Percentiles rank a stretch among this genome's conserved stretches.
Evolutionary conservation across 2,113 vertebrate species (phyloP).

Genomic region (Nothocercus nigrocapillus): DNA sequence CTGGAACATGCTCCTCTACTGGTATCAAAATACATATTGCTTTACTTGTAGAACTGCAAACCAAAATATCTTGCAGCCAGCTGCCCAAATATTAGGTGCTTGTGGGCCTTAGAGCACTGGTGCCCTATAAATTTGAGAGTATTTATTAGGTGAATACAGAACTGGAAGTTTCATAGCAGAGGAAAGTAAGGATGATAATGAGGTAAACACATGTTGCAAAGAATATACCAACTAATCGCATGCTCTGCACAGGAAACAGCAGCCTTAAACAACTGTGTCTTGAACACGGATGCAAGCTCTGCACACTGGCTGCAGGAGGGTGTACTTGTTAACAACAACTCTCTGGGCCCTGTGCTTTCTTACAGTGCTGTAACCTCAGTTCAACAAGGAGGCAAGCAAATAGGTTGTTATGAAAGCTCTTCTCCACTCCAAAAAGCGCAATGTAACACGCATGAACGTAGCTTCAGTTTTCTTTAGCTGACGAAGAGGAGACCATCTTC

Average conservation of each 20-base stretch:
- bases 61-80: neutral
- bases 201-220: conserved; percentile 56
- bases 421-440: neutral
- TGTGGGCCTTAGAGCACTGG: neutral
- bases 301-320: neutral
- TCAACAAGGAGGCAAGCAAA: neutral
- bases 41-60: neutral
- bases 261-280: conserved; percentile 1
- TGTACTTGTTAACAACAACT: neutral
- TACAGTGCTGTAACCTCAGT: neutral
- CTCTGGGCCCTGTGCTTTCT: neutral
- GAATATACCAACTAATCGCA: neutral
- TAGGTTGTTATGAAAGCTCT: neutral
- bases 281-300: neutral
- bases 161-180: conserved; percentile 8
- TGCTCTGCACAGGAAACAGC: neutral
- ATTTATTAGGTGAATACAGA: conserved; percentile 55
- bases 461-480: neutral
- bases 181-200: conserved; percentile 45
- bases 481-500: neutral
- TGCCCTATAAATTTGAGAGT: conserved; percentile 30
- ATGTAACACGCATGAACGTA: neutral
- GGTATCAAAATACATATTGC: neutral
- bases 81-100: conserved; percentile 47
- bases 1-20: neutral